A percentile compares a stretch with the other conserved stretches of the same genome.
Evolutionary conservation across 92 coral and sea anemone genomes (phyloP).

Genomic region (Epizoanthus ramosus): DNA sequence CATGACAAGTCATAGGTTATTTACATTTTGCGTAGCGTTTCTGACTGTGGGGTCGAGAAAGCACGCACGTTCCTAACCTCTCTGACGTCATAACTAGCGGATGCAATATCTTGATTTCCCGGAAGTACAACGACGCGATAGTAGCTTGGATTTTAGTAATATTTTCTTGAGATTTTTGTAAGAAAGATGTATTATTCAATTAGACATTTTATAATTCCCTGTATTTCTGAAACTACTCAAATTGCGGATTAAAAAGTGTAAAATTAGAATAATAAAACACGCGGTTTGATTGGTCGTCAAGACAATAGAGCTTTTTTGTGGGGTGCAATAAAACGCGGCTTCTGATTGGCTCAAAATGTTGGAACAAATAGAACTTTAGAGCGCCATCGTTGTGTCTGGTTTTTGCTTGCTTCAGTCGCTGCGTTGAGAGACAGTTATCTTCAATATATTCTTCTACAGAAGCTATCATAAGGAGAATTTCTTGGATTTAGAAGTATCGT

Average conservation of each 20-base stretch:
- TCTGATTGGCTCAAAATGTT: conserved; percentile 19
- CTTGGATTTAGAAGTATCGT: not conserved
- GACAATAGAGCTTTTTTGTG: not conserved
- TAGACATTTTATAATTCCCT: too few relatives aligned
- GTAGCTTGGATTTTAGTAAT: not conserved
- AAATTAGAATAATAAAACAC: not conserved
- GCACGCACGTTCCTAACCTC: not conserved
- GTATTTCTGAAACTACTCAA: not conserved
- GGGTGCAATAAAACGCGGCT: not conserved
- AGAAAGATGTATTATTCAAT: not conserved
- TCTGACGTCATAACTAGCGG: not conserved
- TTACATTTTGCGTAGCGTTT: not conserved
- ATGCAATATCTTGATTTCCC: not conserved
- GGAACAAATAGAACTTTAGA: conserved; percentile 6
- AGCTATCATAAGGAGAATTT: not conserved
- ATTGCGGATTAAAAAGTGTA: too few relatives aligned
- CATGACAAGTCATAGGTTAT: not conserved
- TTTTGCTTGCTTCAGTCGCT: conserved; percentile 21
- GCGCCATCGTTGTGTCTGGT: conserved; percentile 10
- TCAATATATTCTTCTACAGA: conserved; percentile 5
- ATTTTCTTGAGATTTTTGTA: not conserved
- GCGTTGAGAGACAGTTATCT: conserved; percentile 7
- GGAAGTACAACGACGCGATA: not conserved
- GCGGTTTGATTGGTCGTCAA: conserved; percentile 3
- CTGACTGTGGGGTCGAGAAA: not conserved